Base-by-base conservation (phyloP, 2,888 invertebrate species). In the Phortica okadai region DNA sequence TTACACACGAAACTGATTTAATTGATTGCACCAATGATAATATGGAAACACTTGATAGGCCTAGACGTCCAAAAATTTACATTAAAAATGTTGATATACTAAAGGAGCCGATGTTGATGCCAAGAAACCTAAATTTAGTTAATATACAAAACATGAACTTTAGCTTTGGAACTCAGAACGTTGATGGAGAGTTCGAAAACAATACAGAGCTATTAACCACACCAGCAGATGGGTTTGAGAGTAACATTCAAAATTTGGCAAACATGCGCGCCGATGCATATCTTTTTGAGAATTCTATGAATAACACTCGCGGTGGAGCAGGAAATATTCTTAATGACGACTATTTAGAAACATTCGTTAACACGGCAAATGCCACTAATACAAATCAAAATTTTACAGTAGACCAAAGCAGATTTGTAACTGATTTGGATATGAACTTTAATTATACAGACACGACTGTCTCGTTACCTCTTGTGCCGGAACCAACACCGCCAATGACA, bases 21-120 rank as follows among this genome's bases (percentile, higher is more conserved):
- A 62, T 3, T 62, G 25, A 25, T 8, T 11, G 50, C 50, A 6
- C 50, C 50, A 50, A 78, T 78, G 67, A 78, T 77, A 75, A 74
- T 74, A 33, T 74, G 42, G 77, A 78, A 14, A 73, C 77, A 10
- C 79, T 73, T 10, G 86, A 87, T 5, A 90, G 89, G 77, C 85
- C 87, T 4, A 84, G 87, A 14, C 87, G 87, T 25, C 91, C 91
- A 2, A 92, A 92, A 81, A 92, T 92, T 76, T 92, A 91, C 76
- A 91, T 92, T 6, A 90, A 91, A 78, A 92, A 91, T 77, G 91
- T 91, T 16, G 91, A 91, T 67, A 91, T 91, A 3, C 74, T 91
- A 0, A 91, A 91, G 76, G 90, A 91, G 72, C 90, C 91, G 1
- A 88, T 91, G 78, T 78, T 90, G 58, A 77, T 90, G 73, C 86